These are phyloP conservation scores for Fistularia commersonii DNA, from an alignment of 2,797 vertebrate genomes.

Conservation along the genomic window DNA sequence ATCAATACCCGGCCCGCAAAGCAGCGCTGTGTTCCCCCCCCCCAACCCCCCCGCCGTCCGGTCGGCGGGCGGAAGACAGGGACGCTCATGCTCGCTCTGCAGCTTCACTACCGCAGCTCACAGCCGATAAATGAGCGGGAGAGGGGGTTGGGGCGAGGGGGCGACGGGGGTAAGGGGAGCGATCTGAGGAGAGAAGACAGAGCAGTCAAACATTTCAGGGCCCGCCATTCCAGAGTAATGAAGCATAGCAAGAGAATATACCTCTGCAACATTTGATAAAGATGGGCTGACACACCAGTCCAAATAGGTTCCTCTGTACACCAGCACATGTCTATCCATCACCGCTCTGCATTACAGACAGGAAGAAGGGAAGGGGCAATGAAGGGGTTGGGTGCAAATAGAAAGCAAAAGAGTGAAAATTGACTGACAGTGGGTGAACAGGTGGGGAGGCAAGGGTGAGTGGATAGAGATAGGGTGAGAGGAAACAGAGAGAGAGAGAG, in stretches of 20 bases:
- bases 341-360: conserved; percentile 78
- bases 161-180: conserved; percentile 7
- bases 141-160: conserved; percentile 21
- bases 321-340: conserved; percentile 91
- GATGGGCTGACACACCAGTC: conserved; percentile 98
- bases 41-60: too few relatives aligned
- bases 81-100: conserved; percentile 49
- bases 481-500: conserved; percentile 45
- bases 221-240: conserved; percentile 96
- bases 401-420: conserved; percentile 61
- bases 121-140: conserved; percentile 57
- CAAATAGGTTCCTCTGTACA: conserved; percentile 98
- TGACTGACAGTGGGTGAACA: conserved; percentile 66
- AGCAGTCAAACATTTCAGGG: conserved; percentile 97
- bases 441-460: conserved; percentile 55
- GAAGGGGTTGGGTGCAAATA: conserved; percentile 43
- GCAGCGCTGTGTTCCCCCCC: conserved; percentile 47
- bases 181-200: conserved; percentile 62
- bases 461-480: conserved; percentile 47
- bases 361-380: conserved; percentile 51
- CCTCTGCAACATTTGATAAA: conserved; percentile 99
- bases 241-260: conserved; percentile 98
- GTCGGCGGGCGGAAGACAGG: conserved; percentile 46
- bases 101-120: conserved; percentile 59
- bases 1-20: conserved; percentile 65